Evolutionary conservation across 2,888 invertebrate genomes (phyloP).

Genomic region (Dyspetes luteomarginatus): DNA sequence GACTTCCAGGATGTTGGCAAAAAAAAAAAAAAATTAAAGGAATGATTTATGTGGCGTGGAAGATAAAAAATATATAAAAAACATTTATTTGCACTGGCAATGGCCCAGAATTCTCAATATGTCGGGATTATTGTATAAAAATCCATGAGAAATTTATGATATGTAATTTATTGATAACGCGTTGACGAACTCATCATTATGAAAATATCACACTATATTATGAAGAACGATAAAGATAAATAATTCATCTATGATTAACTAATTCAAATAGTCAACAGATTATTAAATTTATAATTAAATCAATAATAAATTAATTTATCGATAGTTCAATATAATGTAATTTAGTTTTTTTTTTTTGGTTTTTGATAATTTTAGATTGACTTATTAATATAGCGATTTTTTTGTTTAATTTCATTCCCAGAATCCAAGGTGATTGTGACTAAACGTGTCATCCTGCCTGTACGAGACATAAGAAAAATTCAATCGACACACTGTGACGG

Average conservation of each 20-base stretch:
- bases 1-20: background rate
- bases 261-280: background rate
- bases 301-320: background rate
- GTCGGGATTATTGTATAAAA: background rate
- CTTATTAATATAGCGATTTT: constrained; percentile 3
- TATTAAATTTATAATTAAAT: background rate
- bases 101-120: constrained; percentile 28
- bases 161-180: constrained; percentile 13
- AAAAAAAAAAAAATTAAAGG: background rate
- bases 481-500: constrained; percentile 47
- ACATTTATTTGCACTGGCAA: constrained; percentile 27
- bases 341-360: too few species aligned
- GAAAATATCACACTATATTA: too few species aligned
- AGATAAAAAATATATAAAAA: constrained; percentile 5
- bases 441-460: constrained; percentile 66
- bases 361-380: too few species aligned
- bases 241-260: background rate
- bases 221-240: background rate
- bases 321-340: background rate
- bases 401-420: constrained; percentile 63
- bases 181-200: background rate
- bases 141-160: background rate
- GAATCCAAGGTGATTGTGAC: constrained; percentile 78
- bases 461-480: constrained; percentile 59
- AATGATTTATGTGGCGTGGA: background rate